Evolutionary conservation across 1,140 invertebrate species (phyloP).

Genomic region (Lethrus apterus): DNA sequence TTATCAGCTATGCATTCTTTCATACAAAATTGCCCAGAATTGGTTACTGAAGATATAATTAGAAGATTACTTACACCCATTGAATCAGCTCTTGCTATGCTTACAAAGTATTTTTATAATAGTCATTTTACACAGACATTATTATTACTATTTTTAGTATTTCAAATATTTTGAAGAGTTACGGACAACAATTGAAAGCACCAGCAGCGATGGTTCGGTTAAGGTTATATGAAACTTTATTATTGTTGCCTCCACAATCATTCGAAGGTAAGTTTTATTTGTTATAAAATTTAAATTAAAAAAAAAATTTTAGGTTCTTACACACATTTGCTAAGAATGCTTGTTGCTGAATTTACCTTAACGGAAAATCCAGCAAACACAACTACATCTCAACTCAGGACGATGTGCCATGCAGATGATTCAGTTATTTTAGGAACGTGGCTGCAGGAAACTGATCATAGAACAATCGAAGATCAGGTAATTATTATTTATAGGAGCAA

Average conservation of each 20-base stretch:
- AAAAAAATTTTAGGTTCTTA: constrained; percentile 55
- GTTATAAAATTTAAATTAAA: background rate
- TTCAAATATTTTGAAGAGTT: constrained; percentile 79
- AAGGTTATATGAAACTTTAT: constrained; percentile 83
- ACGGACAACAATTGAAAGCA: constrained; percentile 89
- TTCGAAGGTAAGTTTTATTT: constrained; percentile 62
- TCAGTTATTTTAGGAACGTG: constrained; percentile 80
- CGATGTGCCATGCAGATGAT: constrained; percentile 86
- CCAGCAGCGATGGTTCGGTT: constrained; percentile 87
- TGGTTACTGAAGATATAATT: constrained; percentile 87
- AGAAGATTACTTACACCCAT: constrained; percentile 78
- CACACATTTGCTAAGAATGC: constrained; percentile 77
- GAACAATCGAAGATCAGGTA: constrained; percentile 96
- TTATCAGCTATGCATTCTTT: constrained; percentile 93
- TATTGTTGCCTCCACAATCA: constrained; percentile 72
- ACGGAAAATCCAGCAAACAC: constrained; percentile 93
- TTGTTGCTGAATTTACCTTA: constrained; percentile 96
- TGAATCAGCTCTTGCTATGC: constrained; percentile 89
- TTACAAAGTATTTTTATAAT: constrained; percentile 70
- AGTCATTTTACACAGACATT: constrained; percentile 1
- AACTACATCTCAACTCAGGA: constrained; percentile 80
- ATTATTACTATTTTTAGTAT: constrained; percentile 50
- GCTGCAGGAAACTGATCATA: constrained; percentile 93
- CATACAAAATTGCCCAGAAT: constrained; percentile 79
- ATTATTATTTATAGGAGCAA: too few species aligned